A percentile compares a stretch with the other conserved stretches of the same genome.
These are phyloP conservation scores for Diarsia brunnea DNA, from an alignment of 2,888 invertebrate species.

Conservation along the genomic window DNA sequence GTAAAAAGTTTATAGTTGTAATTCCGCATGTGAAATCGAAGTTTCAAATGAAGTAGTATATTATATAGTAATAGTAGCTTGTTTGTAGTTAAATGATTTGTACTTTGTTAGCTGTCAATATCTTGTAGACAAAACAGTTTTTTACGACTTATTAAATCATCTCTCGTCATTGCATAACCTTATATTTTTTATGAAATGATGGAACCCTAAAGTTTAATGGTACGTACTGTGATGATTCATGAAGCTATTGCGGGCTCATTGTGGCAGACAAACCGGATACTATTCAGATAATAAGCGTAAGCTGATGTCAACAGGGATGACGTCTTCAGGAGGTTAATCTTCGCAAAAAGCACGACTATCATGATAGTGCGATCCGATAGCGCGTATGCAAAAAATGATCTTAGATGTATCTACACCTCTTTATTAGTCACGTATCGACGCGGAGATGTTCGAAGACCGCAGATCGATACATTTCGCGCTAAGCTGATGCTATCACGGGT, in stretches of 20 bases:
- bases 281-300: slow-evolving; percentile 73
- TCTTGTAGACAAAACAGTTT: background rate
- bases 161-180: background rate
- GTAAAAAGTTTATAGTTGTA: slow-evolving; percentile 56
- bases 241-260: slow-evolving; percentile 71
- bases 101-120: slow-evolving; percentile 12
- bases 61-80: slow-evolving; percentile 3
- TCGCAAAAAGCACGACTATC: slow-evolving; percentile 73
- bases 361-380: slow-evolving; percentile 66
- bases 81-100: slow-evolving; percentile 8
- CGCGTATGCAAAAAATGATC: slow-evolving; percentile 58
- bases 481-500: slow-evolving; percentile 19
- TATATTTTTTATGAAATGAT: slow-evolving; percentile 21
- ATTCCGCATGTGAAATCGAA: slow-evolving; percentile 61
- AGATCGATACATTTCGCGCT: slow-evolving; percentile 32
- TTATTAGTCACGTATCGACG: slow-evolving; percentile 62
- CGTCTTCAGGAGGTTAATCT: slow-evolving; percentile 75
- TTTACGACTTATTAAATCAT: slow-evolving; percentile 5
- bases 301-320: slow-evolving; percentile 88
- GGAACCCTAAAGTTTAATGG: slow-evolving; percentile 68
- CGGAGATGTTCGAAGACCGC: slow-evolving; percentile 37
- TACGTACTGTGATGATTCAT: slow-evolving; percentile 73
- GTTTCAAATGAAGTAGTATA: slow-evolving; percentile 9
- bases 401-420: slow-evolving; percentile 53
- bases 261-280: slow-evolving; percentile 82